A percentile compares a stretch with the other conserved stretches of the same genome.
Evolutionary conservation across 2,113 vertebrate genomes (phyloP).

Genomic region (Trematocara stigmaticum): DNA sequence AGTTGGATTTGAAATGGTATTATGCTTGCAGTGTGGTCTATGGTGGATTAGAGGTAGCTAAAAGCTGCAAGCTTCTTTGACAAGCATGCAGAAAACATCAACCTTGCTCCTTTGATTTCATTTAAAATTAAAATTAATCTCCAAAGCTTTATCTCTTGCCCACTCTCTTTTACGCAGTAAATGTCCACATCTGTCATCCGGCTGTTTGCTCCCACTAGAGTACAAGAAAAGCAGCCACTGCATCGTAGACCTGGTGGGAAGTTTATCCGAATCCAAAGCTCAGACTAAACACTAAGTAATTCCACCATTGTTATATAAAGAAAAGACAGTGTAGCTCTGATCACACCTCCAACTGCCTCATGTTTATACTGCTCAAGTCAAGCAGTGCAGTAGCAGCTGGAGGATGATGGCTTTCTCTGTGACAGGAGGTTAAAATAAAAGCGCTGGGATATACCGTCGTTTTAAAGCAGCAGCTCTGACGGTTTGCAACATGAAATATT

Average conservation of each 20-base stretch:
- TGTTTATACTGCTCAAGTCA: neutral
- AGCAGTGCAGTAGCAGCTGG: neutral
- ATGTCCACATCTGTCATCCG: neutral
- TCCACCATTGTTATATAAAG: neutral
- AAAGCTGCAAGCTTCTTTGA: neutral
- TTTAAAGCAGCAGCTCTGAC: neutral
- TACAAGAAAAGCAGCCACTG: neutral
- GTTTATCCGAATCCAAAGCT: neutral
- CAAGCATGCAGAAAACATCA: neutral
- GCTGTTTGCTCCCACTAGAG: neutral
- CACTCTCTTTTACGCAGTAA: neutral
- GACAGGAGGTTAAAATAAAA: neutral
- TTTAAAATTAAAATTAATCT: neutral
- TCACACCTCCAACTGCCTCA: neutral
- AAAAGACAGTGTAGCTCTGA: neutral
- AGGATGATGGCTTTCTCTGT: neutral
- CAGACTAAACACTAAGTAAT: neutral
- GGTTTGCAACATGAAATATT: conserved; percentile 33
- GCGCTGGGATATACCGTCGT: neutral
- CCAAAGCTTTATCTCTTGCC: neutral
- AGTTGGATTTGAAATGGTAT: neutral
- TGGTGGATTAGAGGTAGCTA: neutral
- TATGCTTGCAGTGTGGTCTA: neutral
- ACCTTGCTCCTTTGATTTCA: neutral
- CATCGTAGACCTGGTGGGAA: neutral